Evolutionary conservation across 1,140 invertebrate genomes (phyloP).

Genomic region (Trachymyrmex cornetzi): DNA sequence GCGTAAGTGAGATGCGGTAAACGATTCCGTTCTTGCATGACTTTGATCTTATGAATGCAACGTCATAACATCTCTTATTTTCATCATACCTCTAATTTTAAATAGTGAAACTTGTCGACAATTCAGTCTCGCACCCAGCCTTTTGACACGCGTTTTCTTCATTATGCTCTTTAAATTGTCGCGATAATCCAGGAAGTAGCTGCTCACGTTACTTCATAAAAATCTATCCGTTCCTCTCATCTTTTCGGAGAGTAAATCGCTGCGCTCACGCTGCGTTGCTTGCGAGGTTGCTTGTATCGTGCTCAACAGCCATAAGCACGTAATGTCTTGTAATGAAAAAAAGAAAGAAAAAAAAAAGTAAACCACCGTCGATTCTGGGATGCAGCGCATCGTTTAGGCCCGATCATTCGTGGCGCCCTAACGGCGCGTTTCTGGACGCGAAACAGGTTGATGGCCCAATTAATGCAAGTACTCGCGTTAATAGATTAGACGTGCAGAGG

Average conservation of each 20-base stretch:
- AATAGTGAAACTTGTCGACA: constrained; percentile 4
- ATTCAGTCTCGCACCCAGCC: neutral
- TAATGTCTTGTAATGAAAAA: neutral
- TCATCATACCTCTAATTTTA: constrained; percentile 10
- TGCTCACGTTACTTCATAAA: constrained; percentile 4
- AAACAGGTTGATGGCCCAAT: constrained; percentile 72
- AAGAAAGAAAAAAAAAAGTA: neutral
- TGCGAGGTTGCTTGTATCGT: neutral
- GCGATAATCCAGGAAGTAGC: constrained; percentile 29
- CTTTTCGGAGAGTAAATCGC: neutral
- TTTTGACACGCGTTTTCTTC: constrained; percentile 41
- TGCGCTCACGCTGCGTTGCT: neutral
- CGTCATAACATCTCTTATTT: constrained; percentile 7
- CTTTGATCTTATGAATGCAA: neutral
- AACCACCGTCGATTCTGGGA: neutral
- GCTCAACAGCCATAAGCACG: neutral
- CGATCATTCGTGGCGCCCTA: neutral
- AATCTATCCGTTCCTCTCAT: neutral
- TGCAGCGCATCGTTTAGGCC: neutral
- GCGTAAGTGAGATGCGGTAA: neutral
- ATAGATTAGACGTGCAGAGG: constrained; percentile 64
- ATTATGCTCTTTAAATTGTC: neutral
- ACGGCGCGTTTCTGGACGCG: neutral
- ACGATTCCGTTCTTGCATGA: constrained; percentile 34
- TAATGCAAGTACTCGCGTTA: constrained; percentile 49